Conservation (phyloP, 1,140 invertebrate species). For the Spodoptera frugiperda region DNA sequence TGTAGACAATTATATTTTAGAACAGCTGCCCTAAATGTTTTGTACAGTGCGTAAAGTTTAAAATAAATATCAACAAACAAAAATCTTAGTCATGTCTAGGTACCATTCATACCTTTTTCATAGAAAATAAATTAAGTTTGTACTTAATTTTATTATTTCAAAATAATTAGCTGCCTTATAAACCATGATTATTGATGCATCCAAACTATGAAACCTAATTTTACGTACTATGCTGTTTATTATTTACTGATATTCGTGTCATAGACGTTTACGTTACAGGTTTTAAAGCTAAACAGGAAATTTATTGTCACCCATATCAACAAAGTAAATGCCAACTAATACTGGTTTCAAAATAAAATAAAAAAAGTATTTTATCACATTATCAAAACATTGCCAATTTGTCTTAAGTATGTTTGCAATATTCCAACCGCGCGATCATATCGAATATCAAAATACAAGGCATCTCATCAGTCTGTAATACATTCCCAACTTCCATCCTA, state of each 20-base stretch:
- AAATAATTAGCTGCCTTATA: neutral
- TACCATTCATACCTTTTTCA: no score
- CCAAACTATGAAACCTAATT: neutral
- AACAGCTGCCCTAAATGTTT: no score
- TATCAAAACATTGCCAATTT: conserved; percentile 45
- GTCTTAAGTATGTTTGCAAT: conserved; percentile 46
- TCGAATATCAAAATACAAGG: conserved; percentile 62
- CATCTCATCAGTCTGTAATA: conserved; percentile 71
- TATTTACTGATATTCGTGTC: conserved; percentile 34
- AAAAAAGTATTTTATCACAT: conserved; percentile 35
- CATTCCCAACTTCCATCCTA: conserved; percentile 14
- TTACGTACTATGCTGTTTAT: conserved; percentile 20
- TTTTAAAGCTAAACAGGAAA: conserved; percentile 47
- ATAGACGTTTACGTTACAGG: conserved; percentile 9
- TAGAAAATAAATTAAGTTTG: conserved; percentile 1
- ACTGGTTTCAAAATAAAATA: conserved; percentile 63
- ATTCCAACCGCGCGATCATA: conserved; percentile 56
- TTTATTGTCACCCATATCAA: conserved; percentile 40
- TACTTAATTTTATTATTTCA: conserved; percentile 12
- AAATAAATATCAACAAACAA: no score
- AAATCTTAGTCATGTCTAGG: no score
- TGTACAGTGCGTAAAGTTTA: no score
- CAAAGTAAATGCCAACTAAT: conserved; percentile 80
- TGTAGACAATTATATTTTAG: no score
- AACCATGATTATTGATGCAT: no score